Evolutionary conservation across 2,797 vertebrate genomes (phyloP).

Genomic region (Vireo griseus): DNA sequence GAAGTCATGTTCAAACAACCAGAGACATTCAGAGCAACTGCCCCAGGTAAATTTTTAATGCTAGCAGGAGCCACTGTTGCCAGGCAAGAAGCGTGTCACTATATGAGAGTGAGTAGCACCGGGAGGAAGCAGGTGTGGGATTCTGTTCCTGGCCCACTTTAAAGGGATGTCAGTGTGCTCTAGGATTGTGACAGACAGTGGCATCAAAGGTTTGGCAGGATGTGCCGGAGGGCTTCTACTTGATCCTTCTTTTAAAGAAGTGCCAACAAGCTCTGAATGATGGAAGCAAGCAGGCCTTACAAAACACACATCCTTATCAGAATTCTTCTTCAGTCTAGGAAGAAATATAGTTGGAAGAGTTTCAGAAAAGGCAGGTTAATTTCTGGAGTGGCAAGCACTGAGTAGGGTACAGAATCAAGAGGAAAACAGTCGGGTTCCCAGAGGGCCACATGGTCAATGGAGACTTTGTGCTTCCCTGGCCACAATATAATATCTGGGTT

Average conservation of each 20-base stretch:
- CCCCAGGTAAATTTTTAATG: slow-evolving; percentile 40
- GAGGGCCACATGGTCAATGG: not conserved
- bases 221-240: slow-evolving; percentile 34
- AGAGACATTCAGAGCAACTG: slow-evolving; percentile 12
- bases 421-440: not conserved
- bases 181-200: slow-evolving; percentile 28
- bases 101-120: not conserved
- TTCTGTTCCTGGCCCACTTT: slow-evolving; percentile 11
- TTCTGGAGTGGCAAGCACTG: not conserved
- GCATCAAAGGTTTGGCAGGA: slow-evolving; percentile 50
- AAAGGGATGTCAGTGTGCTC: slow-evolving; percentile 18
- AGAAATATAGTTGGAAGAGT: not conserved
- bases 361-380: not conserved
- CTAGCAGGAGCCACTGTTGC: not conserved
- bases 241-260: slow-evolving; percentile 45
- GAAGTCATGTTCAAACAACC: not conserved
- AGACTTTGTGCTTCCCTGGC: not conserved
- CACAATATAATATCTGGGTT: fast-evolving
- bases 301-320: not conserved
- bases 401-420: not conserved
- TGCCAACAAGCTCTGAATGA: slow-evolving; percentile 24
- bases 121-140: not conserved
- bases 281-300: not conserved
- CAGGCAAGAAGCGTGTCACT: not conserved
- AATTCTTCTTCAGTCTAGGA: not conserved